Conservation (phyloP, 1,140 invertebrate genomes). For the Eurosta solidaginis region DNA sequence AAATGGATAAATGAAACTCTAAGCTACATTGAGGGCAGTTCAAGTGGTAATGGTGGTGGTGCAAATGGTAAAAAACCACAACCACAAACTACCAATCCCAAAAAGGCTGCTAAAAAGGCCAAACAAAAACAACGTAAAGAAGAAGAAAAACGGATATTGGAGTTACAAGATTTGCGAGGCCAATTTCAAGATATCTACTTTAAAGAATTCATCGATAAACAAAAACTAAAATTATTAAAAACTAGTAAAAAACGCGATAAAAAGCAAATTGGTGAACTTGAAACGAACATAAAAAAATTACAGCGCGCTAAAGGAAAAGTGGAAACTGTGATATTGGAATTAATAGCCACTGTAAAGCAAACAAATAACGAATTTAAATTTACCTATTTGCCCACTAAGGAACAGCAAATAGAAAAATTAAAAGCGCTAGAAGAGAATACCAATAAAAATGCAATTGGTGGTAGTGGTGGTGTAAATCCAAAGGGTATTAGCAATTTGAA, state of each 20-base stretch:
- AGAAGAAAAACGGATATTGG: constrained; percentile 55
- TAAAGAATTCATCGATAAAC: constrained; percentile 55
- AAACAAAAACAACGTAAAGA: constrained; percentile 57
- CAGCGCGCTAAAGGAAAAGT: constrained; percentile 55
- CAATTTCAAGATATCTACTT: constrained; percentile 58
- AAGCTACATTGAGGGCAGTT: constrained; percentile 52
- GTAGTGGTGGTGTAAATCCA: background rate
- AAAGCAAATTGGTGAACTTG: constrained; percentile 55
- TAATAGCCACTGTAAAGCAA: constrained; percentile 55
- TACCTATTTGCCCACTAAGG: constrained; percentile 56
- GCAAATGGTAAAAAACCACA: constrained; percentile 40
- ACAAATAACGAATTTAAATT: constrained; percentile 56
- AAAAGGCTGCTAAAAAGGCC: constrained; percentile 57
- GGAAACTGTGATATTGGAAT: constrained; percentile 52
- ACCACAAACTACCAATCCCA: constrained; percentile 51
- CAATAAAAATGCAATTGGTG: background rate
- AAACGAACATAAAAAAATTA: constrained; percentile 55
- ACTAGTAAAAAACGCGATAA: constrained; percentile 55
- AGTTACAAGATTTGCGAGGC: constrained; percentile 51
- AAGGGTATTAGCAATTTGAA: background rate
- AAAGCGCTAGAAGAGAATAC: constrained; percentile 41
- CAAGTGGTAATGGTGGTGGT: constrained; percentile 32
- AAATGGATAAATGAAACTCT: constrained; percentile 56
- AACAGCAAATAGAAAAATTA: constrained; percentile 54
- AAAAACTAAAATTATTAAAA: constrained; percentile 50